phyloP scores from a whole-genome alignment of 2,113 vertebrate species.

The Antennarius striatus region DNA sequence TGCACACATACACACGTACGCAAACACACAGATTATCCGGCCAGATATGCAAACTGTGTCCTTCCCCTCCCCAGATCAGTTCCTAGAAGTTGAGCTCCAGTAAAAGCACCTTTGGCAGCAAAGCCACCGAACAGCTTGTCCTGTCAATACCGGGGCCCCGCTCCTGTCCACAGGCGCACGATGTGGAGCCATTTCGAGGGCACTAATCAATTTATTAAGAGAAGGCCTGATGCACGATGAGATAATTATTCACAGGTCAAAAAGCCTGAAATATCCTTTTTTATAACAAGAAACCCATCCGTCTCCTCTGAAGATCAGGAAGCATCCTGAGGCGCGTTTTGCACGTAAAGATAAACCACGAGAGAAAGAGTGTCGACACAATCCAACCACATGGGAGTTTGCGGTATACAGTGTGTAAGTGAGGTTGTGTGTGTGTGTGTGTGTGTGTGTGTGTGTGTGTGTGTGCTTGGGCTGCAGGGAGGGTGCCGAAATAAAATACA shows the following conservation, averaged over 20 bases:
- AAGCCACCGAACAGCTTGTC: conserved; percentile 57
- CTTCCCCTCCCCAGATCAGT: conserved; percentile 34
- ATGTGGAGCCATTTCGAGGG: conserved; percentile 35
- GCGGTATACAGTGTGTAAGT: conserved; percentile 41
- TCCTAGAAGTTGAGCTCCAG: conserved; percentile 37
- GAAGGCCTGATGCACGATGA: neutral
- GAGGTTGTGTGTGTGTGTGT: conserved; percentile 27
- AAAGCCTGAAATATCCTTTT: neutral
- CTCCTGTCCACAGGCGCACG: conserved; percentile 32
- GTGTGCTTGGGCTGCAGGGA: conserved; percentile 43
- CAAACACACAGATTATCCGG: conserved; percentile 26
- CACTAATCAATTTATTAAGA: neutral
- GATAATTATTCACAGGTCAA: conserved; percentile 27
- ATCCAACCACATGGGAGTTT: conserved; percentile 23
- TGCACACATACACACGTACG: conserved; percentile 19
- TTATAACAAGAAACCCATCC: no score
- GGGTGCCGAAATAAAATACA: conserved; percentile 61
- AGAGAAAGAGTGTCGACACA: no score
- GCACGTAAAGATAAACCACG: no score
- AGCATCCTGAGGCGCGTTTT: no score
- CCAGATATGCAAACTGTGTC: conserved; percentile 36
- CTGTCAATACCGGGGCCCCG: conserved; percentile 42
- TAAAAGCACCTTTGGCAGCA: conserved; percentile 63
- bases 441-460: conserved; percentile 6
- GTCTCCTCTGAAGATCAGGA: no score